A percentile compares a stretch with the other conserved stretches of the same genome.
phyloP scores from a whole-genome alignment of 2,888 invertebrate genomes.

The Microdon myrmicae region DNA sequence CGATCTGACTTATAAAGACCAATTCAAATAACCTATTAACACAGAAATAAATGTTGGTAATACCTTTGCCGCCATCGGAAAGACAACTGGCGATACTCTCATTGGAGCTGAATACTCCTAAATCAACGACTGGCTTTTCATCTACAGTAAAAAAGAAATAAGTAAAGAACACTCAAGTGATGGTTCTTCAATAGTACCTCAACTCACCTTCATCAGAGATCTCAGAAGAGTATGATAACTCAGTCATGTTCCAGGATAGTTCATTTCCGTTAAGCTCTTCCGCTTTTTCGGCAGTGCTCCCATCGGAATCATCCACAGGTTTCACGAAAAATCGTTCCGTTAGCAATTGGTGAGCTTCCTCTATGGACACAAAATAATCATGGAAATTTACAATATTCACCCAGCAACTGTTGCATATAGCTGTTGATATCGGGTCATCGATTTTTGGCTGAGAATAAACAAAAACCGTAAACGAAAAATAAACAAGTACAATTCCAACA shows the following conservation, averaged over 20 bases:
- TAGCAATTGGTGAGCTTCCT: conserved; percentile 61
- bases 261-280: conserved; percentile 30
- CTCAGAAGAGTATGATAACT: conserved; percentile 12
- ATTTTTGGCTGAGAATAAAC: conserved; percentile 56
- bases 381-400: conserved; percentile 62
- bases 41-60: no score
- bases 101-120: no score
- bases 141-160: background rate
- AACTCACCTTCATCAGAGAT: conserved; percentile 16
- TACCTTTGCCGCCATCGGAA: no score
- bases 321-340: conserved; percentile 60
- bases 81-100: no score
- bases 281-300: conserved; percentile 35
- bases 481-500: background rate
- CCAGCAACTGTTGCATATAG: conserved; percentile 62
- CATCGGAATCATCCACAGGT: conserved; percentile 26
- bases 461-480: background rate
- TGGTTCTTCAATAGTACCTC: background rate
- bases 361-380: conserved; percentile 61
- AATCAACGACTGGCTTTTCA: conserved; percentile 23
- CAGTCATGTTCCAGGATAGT: conserved; percentile 28
- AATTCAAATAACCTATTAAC: no score
- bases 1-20: no score
- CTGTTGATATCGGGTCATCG: conserved; percentile 61
- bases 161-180: background rate